A percentile compares a stretch with the other conserved stretches of the same genome.
These are phyloP conservation scores for Xerus rutilus DNA, from an alignment of 2,797 vertebrate species.

Conservation along the genomic window DNA sequence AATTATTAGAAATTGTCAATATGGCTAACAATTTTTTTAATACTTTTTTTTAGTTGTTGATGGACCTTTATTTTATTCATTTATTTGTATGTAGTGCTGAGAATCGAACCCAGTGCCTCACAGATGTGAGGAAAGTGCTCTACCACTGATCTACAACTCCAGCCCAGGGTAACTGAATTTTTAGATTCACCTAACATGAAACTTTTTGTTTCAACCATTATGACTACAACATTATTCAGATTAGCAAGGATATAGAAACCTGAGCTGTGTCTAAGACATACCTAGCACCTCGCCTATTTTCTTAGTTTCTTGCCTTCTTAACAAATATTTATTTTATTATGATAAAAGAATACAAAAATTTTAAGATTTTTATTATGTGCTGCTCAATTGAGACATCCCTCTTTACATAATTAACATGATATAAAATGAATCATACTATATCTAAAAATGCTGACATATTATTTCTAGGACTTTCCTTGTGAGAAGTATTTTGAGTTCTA, in stretches of 20 bases:
- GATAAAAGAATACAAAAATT: neutral
- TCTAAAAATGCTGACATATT: conserved; percentile 1
- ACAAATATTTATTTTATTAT: conserved; percentile 4
- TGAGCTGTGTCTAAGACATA: neutral
- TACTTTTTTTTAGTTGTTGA: too few species aligned
- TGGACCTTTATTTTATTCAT: too few species aligned
- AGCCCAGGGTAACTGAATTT: neutral
- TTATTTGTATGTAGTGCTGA: too few species aligned
- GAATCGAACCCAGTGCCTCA: too few species aligned
- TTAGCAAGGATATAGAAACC: neutral
- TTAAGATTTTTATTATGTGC: neutral
- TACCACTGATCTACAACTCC: too few species aligned
- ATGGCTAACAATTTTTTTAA: neutral
- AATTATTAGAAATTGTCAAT: neutral
- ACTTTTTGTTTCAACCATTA: conserved; percentile 9
- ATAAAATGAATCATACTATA: neutral
- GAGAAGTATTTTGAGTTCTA: conserved; percentile 38
- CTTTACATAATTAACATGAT: neutral
- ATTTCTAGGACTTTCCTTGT: conserved; percentile 23
- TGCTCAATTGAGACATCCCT: neutral
- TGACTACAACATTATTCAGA: neutral
- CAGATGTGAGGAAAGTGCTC: too few species aligned
- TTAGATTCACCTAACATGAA: neutral
- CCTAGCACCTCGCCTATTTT: neutral
- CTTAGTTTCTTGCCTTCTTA: conserved; percentile 8